phyloP scores from a whole-genome alignment of 37 sponge, comb jelly and placozoan species.

The Chondrilla cf. caribensis region DNA sequence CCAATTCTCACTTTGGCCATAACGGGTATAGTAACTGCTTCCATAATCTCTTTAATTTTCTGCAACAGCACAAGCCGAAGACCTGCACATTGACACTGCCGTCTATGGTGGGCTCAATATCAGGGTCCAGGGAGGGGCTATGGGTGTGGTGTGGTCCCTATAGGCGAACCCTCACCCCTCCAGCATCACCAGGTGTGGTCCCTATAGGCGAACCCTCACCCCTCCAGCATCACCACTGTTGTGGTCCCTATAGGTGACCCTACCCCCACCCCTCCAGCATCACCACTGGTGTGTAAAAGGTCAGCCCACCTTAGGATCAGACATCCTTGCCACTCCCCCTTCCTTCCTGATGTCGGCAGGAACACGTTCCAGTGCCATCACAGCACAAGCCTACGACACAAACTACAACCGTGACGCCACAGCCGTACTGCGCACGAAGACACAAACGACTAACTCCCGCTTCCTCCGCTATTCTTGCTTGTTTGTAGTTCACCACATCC shows the following conservation, averaged over 20 bases:
- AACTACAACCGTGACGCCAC: too few relatives aligned
- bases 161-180: too few relatives aligned
- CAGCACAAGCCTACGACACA: slow-evolving; percentile 55
- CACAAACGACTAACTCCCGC: slow-evolving; percentile 43
- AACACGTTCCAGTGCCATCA: slow-evolving; percentile 78
- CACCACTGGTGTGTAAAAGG: too few relatives aligned
- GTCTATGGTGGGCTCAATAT: neutral
- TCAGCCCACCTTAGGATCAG: slow-evolving; percentile 69
- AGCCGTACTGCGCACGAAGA: neutral
- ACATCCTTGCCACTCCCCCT: slow-evolving; percentile 78
- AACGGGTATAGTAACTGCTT: slow-evolving; percentile 77
- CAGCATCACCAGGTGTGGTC: too few relatives aligned
- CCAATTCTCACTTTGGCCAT: slow-evolving; percentile 87
- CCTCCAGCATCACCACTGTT: too few relatives aligned
- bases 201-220: too few relatives aligned
- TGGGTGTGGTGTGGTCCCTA: too few relatives aligned
- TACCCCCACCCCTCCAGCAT: too few relatives aligned
- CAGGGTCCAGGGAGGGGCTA: too few relatives aligned
- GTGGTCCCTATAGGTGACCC: too few relatives aligned
- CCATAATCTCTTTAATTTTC: slow-evolving; percentile 67
- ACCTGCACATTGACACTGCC: neutral
- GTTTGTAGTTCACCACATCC: slow-evolving; percentile 75
- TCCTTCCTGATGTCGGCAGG: slow-evolving; percentile 82
- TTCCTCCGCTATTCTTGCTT: slow-evolving; percentile 77
- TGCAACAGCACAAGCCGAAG: neutral